Evolutionary conservation across 2,888 invertebrate genomes (phyloP), one percentile per base, ranked within the genome.

Genomic region (Nymphalis c-album): DNA sequence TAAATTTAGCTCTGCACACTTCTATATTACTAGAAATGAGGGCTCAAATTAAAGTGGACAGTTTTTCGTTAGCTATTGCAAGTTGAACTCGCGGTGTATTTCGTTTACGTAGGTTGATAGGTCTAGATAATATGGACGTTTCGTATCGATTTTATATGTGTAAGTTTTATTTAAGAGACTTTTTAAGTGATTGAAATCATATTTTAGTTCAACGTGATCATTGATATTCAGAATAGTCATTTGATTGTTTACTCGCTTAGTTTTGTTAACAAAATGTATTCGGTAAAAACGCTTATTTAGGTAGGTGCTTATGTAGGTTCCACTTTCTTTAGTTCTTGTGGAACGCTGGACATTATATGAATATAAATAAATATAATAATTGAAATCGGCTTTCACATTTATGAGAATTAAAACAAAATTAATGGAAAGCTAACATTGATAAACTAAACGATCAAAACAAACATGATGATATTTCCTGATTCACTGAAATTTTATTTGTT

Each of bases 161-260:
- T 53, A 53, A 45, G 46, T 65, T 60, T 60, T 61, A 48, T 50
- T 61, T 53, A 55, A 55, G 65, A 60, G 50, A n/a, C 59, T 35
- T 65, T 65, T 60, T 53, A 60, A 60, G 26, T 61, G 50, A 65
- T 65, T 35, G 53, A 60, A 53, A 47, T 65, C 53, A 64, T 40
- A 48, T 48, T 31, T 55, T 48, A 48, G 48, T 31, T 31, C 31
- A 31, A 3, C 3, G 55, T 16, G 16, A 22, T 22, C 17, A 53
- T 26, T 16, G 26, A 22, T 53, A 22, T 53, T 17, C 22, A 17
- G 22, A 26, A 53, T 53, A 53, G 20, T 53, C 26, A 26, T 7
- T 53, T 4, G 16, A 16, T 7, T 20, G 50, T 53, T 26, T 26
- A 26, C 31, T 53, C 17, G 16, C 26, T 26, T 53, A 8, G 20